Conservation (phyloP, 37 sponge, comb jelly and placozoan species). For the Beroe forskalii region DNA sequence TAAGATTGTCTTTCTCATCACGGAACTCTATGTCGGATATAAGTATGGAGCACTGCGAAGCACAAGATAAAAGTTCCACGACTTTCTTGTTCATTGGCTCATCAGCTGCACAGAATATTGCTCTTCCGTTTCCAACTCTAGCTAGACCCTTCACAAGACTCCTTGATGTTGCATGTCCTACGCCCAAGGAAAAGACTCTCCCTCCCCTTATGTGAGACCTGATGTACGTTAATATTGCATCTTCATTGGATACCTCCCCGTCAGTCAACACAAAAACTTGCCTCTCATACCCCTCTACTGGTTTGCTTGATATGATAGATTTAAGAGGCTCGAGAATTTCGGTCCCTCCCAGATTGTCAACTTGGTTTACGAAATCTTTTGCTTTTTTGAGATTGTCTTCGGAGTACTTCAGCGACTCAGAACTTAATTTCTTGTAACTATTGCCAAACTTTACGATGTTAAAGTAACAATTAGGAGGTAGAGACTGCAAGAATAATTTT, state of each 20-base stretch:
- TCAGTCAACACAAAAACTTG: constrained; percentile 83
- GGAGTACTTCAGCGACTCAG: constrained; percentile 63
- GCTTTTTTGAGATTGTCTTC: constrained; percentile 69
- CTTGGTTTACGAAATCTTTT: constrained; percentile 70
- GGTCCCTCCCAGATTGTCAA: constrained; percentile 82
- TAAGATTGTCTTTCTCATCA: neutral
- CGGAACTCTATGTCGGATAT: neutral
- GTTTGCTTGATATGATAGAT: constrained; percentile 69
- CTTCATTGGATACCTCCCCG: constrained; percentile 63
- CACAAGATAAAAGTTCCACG: constrained; percentile 68
- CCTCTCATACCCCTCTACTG: constrained; percentile 53
- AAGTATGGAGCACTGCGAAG: neutral
- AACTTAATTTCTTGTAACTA: constrained; percentile 68
- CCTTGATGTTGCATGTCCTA: constrained; percentile 84
- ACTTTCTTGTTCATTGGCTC: constrained; percentile 80
- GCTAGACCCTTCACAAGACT: constrained; percentile 83
- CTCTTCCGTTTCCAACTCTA: constrained; percentile 74
- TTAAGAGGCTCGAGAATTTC: constrained; percentile 75
- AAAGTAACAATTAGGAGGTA: constrained; percentile 74
- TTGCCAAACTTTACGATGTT: constrained; percentile 82
- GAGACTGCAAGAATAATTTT: constrained; percentile 73
- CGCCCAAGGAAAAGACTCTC: constrained; percentile 78
- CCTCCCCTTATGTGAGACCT: neutral
- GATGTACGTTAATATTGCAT: neutral
- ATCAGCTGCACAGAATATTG: constrained; percentile 69